Percentiles rank a stretch among this genome's conserved stretches.
phyloP scores from a whole-genome alignment of 2,888 invertebrate species.

The Lepidonotus clava region DNA sequence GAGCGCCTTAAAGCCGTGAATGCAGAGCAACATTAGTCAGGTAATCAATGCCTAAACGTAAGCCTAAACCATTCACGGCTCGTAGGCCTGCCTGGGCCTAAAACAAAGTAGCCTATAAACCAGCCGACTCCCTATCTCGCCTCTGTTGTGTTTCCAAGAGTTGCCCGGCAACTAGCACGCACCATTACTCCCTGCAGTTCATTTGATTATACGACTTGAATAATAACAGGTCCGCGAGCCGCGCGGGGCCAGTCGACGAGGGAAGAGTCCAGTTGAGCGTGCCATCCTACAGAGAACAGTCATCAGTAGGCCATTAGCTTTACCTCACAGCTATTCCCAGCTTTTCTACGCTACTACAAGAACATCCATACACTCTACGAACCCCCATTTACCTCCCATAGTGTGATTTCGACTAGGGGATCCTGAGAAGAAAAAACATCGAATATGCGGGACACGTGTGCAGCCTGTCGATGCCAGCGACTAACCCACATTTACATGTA shows the following conservation, averaged over 20 bases:
- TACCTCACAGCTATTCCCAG: no score
- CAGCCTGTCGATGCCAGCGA: neutral
- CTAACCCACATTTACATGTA: neutral
- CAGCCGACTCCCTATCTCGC: neutral
- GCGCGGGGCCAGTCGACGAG: neutral
- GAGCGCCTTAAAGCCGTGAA: no score
- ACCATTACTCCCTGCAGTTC: neutral
- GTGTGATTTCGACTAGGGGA: no score
- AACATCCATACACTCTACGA: no score
- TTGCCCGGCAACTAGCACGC: slow-evolving; percentile 1
- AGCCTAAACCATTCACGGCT: neutral
- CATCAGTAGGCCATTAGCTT: no score
- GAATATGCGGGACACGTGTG: no score
- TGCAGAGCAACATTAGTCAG: no score
- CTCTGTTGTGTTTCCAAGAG: neutral
- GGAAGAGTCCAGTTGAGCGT: no score
- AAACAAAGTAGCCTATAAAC: neutral
- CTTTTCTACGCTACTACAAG: no score
- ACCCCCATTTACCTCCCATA: no score
- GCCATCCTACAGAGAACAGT: no score
- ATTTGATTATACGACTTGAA: neutral
- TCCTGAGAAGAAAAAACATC: no score
- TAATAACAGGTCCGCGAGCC: neutral
- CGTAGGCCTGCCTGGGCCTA: neutral
- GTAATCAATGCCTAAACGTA: neutral